Base-by-base conservation (phyloP, 2,113 vertebrate species). In the Silurus asotus region DNA sequence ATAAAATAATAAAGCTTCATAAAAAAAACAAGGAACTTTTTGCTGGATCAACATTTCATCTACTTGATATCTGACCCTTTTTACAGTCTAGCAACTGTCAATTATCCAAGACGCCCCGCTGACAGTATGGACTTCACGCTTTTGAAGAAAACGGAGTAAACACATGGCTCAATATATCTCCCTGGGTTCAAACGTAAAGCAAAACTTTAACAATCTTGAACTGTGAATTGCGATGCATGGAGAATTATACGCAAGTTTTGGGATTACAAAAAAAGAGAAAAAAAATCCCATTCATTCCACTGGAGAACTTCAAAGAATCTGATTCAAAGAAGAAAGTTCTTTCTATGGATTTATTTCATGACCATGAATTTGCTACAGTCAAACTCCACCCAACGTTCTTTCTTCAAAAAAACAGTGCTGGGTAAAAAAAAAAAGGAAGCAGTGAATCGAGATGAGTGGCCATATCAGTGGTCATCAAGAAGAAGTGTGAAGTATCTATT, bases 401-500 rank as follows among this genome's bases (percentile, higher is more conserved):
- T 48, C 81, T 28, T 70, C 55, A 51, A 5, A 49, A 76, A 76
- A 76, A 53, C 48, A 75, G 5, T n/a, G 19, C 70, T 75, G 9
- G 19, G 9, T n/a, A 49, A 49, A 45, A 70, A 45, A 70, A 20
- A 74, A 17, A 48, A 62, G 20, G 51, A 69, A 45, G 23, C 23
- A 70, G 37, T 28, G 64, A 53, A 62, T 78, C 67, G 74, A 88
- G 77, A 82, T 45, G 83, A 89, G 84, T 78, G 81, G 85, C 79
- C 83, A 83, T 88, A 81, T 79, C 48, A 82, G 90, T 49, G 87
- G 90, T 89, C 82, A 83, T 84, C 86, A 91, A 76, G 79, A 88
- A 88, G 87, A 91, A 89, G 84, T 91, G 80, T 90, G 84, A 92
- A 92, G 89, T 92, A 92, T 95, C 92, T 91, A 91, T 93, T 94